phyloP scores from a whole-genome alignment of 1,140 invertebrate genomes.

The Nasonia longicornis region DNA sequence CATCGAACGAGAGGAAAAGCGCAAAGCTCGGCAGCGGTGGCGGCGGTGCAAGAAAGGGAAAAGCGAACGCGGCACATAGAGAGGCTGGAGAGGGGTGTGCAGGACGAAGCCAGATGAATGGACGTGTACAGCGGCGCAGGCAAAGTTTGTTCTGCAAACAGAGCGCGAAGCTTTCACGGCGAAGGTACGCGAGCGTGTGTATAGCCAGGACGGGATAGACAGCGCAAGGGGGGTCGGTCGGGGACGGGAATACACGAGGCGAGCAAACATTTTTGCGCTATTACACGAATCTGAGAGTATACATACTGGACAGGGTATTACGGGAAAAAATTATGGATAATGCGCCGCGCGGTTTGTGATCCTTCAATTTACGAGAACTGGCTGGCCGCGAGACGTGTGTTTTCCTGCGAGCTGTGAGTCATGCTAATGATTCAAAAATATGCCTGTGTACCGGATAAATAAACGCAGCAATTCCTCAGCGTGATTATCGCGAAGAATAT shows the following conservation, averaged over 20 bases:
- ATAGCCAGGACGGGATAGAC: not conserved
- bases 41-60: constrained; percentile 26
- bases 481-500: no score
- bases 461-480: no score
- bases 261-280: constrained; percentile 66
- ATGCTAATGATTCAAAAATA: no score
- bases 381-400: not conserved
- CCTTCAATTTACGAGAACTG: not conserved
- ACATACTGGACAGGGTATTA: constrained; percentile 53
- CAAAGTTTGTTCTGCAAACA: constrained; percentile 62
- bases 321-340: constrained; percentile 45
- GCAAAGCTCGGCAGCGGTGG: constrained; percentile 7
- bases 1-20: constrained; percentile 47
- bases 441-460: no score
- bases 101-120: constrained; percentile 25
- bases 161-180: constrained; percentile 44
- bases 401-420: no score
- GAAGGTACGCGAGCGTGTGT: not conserved
- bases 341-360: constrained; percentile 12
- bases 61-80: constrained; percentile 8
- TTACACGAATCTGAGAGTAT: constrained; percentile 61
- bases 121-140: constrained; percentile 35
- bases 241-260: constrained; percentile 46
- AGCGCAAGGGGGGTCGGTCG: not conserved
- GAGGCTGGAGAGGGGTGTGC: not conserved